A percentile compares a stretch with the other conserved stretches of the same genome.
Evolutionary conservation across 1,140 invertebrate species (phyloP).

Genomic region (Sycophila sp.): DNA sequence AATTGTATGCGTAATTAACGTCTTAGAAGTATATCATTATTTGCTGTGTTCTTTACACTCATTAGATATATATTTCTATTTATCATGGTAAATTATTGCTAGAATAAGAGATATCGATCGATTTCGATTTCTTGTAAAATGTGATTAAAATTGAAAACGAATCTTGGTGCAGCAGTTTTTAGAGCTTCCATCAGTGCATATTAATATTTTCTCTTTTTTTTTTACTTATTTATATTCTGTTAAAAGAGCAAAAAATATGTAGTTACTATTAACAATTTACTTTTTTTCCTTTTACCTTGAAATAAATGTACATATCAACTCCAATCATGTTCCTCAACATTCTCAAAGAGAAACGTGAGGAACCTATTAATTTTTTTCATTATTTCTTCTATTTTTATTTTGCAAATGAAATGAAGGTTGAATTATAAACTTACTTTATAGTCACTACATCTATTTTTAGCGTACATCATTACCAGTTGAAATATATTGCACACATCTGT

Average conservation of each 20-base stretch:
- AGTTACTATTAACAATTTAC: not conserved
- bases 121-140: not conserved
- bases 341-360: not conserved
- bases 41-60: not conserved
- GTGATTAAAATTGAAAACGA: not conserved
- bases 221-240: not conserved
- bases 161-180: not conserved
- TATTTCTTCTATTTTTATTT: too few species aligned
- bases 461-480: too few species aligned
- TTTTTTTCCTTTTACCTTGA: too few species aligned
- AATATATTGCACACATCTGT: too few species aligned
- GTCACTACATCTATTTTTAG: too few species aligned
- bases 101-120: not conserved
- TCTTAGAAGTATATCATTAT: too few species aligned
- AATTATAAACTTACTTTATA: too few species aligned
- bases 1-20: too few species aligned
- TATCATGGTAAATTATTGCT: conserved; percentile 1
- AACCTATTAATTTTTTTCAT: not conserved
- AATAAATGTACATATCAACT: not conserved
- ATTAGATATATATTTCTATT: not conserved
- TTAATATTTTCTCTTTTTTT: not conserved
- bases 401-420: too few species aligned
- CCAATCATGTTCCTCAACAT: not conserved
- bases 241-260: not conserved
- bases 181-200: not conserved